phyloP scores from a whole-genome alignment of 2,113 vertebrate genomes.

The Pomatostomus ruficeps region DNA sequence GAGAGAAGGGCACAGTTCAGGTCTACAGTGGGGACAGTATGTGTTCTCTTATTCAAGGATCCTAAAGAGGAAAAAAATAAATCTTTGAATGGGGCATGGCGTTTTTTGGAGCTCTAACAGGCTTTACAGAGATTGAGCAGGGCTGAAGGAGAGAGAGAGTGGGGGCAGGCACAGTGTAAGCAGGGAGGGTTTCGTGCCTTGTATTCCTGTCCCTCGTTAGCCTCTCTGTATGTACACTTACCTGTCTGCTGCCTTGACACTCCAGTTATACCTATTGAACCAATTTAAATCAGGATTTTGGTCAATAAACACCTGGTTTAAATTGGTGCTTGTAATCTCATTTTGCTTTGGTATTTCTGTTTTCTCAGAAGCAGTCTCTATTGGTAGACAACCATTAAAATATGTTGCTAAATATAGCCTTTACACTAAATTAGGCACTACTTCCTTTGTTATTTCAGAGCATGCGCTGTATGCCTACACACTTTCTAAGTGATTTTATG shows the following conservation, averaged over 20 bases:
- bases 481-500: neutral
- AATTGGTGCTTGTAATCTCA: neutral
- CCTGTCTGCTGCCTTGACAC: rapidly evolving
- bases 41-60: neutral
- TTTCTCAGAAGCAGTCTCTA: neutral
- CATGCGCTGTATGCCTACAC: neutral
- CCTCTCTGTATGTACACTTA: rapidly evolving
- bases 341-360: neutral
- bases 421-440: neutral
- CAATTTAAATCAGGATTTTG: neutral
- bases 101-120: neutral
- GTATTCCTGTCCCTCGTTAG: neutral
- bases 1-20: neutral
- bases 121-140: neutral
- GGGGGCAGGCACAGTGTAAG: neutral
- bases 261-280: neutral
- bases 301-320: neutral
- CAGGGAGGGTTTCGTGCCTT: neutral
- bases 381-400: neutral
- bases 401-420: neutral
- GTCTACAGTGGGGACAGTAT: neutral
- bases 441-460: neutral
- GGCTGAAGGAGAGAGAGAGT: neutral
- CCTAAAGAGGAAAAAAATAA: neutral
- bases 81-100: neutral